Evolutionary conservation across 1,140 invertebrate genomes (phyloP), one percentile per base, ranked within the genome.

Genomic region (Rhyzopertha dominica): DNA sequence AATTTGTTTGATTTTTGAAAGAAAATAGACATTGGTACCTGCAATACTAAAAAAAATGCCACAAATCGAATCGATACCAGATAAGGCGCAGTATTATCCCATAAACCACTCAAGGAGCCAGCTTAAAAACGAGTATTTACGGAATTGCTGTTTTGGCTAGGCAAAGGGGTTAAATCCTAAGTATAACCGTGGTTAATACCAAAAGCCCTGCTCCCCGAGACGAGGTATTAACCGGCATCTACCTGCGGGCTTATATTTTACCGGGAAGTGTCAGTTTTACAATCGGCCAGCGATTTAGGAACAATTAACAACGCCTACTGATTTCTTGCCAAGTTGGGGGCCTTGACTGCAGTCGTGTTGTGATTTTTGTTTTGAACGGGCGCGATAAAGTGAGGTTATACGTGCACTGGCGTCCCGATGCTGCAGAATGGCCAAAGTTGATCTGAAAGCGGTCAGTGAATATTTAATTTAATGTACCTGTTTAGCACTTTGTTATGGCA

Each of bases 401-500:
- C 5, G 38, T 40, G 19, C 31, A 17, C 25, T 40, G 7, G 22
- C 31, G 25, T 26, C 31, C 18, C 31, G 22, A 28, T 40, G 38
- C 38, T 29, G 13, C 24, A n/a, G n/a, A 7, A 40, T 40, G 38
- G 38, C 38, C 38, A 40, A 40, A 28, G 28, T 28, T 17, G 38
- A 40, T 40, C 38, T 40, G 25, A 19, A 12, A n/a, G 38, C 28
- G 38, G 38, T 40, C 38, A 40, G 38, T 40, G 38, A 25, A 40
- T 40, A 28, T 28, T 40, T 40, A 28, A 40, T 40, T 40, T 40
- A 40, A 40, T 40, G 24, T 28, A 25, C 28, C 38, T 47, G 23
- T 43, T 49, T 49, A 49, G 35, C 47, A 49, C 41, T 49, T 32
- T 20, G 25, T 38, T 30, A 43, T 23, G 25, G 26, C 39, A 53